Percentiles rank a stretch among this genome's conserved stretches.
Conservation (phyloP, 2,797 vertebrate genomes). For the Mycteria americana region DNA sequence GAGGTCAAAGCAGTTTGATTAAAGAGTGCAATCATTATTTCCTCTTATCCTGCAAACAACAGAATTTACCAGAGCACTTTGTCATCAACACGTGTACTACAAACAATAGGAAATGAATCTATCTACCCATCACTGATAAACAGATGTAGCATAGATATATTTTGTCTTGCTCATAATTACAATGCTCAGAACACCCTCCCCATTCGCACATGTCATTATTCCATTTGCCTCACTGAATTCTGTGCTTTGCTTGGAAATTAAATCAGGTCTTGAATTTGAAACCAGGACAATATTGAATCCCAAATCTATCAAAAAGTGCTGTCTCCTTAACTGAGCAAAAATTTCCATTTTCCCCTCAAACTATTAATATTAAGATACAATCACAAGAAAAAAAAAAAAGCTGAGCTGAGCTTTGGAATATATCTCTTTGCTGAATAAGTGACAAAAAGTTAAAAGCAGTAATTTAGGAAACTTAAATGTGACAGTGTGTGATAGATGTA, state of each 20-base stretch:
- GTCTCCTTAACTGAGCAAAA: slow-evolving; percentile 64
- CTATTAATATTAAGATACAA: slow-evolving; percentile 78
- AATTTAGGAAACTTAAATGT: slow-evolving; percentile 82
- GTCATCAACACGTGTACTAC: background rate
- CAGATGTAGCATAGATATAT: background rate
- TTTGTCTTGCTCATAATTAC: slow-evolving; percentile 31
- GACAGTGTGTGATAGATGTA: slow-evolving; percentile 83
- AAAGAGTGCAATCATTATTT: slow-evolving; percentile 39
- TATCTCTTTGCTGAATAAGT: slow-evolving; percentile 76
- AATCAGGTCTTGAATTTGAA: slow-evolving; percentile 62
- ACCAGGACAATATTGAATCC: slow-evolving; percentile 62
- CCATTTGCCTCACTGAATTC: slow-evolving; percentile 46
- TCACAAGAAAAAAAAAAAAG: slow-evolving; percentile 24
- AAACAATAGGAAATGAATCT: slow-evolving; percentile 25
- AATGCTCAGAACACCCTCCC: background rate
- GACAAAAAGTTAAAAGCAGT: slow-evolving; percentile 84
- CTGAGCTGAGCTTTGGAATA: slow-evolving; percentile 65
- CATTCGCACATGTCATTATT: background rate
- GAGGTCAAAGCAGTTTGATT: slow-evolving; percentile 53
- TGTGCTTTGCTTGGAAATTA: slow-evolving; percentile 57
- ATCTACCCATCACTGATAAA: slow-evolving; percentile 31
- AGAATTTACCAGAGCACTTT: background rate
- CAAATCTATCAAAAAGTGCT: slow-evolving; percentile 61
- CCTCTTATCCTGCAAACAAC: background rate
- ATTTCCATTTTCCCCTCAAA: slow-evolving; percentile 65